Evolutionary conservation across 2,888 invertebrate species (phyloP), one percentile per base, ranked within the genome.

Genomic region (Tetranychus truncatus): DNA sequence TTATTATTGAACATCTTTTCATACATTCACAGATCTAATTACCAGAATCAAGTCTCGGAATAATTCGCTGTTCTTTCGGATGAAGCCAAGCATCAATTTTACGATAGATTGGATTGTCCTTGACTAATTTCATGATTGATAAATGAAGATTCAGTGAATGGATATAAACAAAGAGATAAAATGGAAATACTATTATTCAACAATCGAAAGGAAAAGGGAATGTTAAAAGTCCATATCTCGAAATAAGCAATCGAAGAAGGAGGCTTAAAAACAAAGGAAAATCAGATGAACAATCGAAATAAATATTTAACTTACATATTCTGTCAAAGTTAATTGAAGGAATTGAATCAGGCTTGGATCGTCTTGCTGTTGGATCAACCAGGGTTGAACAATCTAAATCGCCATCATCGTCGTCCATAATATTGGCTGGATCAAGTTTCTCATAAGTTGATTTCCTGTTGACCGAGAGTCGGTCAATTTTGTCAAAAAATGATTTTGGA

Each of bases 41-140:
- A 55, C 15, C 15, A 55, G 55, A 15, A 55, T 55, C 55, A 55
- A 55, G 11, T 15, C 15, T 55, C 9, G 55, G 15, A 15, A 55
- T 55, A 15, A 55, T 55, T 55, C 55, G 11, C 9, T 55, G 55
- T 55, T 55, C 55, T 55, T 55, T 55, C 15, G 55, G 55, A 55
- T 55, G 55, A 55, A 55, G 55, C 55, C 55, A 55, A 55, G 55
- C 55, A 55, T 55, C 55, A 55, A 55, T 55, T 55, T 55, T 55
- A 55, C 55, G 55, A 55, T 55, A 55, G 15, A 55, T 55, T 55
- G 55, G 55, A 55, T 55, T 55, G 55, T 55, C 55, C 55, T 55
- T 55, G 55, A 55, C 55, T 55, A 55, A 55, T 55, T 55, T 55
- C 11, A 7, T 2, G 2, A 15, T 55, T 55, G 55, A 7, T 15